Conservation (phyloP, 2,113 vertebrate genomes). For the Porphyrio hochstetteri region DNA sequence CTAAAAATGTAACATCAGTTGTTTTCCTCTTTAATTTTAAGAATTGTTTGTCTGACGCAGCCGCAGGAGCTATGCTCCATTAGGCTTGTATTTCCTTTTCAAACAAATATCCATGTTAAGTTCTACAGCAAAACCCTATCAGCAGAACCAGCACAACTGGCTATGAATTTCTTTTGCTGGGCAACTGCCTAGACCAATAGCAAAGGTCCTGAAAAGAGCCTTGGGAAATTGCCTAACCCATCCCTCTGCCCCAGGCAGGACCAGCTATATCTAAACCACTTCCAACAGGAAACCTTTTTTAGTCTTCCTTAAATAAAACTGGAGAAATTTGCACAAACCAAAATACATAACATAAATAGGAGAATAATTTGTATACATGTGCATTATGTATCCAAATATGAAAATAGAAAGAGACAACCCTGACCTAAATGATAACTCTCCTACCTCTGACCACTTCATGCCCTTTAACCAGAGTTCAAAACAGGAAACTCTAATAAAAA, state of each 20-base stretch:
- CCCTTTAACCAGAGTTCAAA: conserved; percentile 6
- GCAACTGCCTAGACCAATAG: not conserved
- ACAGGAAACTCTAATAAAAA: conserved; percentile 51
- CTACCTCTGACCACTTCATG: not conserved
- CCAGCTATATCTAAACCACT: conserved; percentile 9
- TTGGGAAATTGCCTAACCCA: not conserved
- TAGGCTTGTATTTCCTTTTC: conserved; percentile 8
- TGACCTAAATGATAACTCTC: not conserved
- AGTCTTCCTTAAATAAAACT: not conserved
- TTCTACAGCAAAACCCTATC: not conserved
- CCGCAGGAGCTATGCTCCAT: not conserved
- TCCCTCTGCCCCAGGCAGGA: not conserved
- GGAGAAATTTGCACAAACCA: not conserved
- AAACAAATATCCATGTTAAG: not conserved
- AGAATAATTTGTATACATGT: not conserved
- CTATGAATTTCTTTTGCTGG: not conserved
- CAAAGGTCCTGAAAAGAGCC: not conserved
- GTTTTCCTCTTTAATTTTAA: conserved; percentile 28
- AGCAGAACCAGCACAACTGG: not conserved
- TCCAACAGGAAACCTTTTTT: conserved; percentile 23
- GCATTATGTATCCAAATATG: not conserved
- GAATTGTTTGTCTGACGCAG: not conserved
- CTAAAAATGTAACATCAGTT: conserved; percentile 35
- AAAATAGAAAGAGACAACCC: not conserved
- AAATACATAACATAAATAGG: not conserved